Conservation (phyloP, 2,113 vertebrate species). For the Trochalopteron elliotii region DNA sequence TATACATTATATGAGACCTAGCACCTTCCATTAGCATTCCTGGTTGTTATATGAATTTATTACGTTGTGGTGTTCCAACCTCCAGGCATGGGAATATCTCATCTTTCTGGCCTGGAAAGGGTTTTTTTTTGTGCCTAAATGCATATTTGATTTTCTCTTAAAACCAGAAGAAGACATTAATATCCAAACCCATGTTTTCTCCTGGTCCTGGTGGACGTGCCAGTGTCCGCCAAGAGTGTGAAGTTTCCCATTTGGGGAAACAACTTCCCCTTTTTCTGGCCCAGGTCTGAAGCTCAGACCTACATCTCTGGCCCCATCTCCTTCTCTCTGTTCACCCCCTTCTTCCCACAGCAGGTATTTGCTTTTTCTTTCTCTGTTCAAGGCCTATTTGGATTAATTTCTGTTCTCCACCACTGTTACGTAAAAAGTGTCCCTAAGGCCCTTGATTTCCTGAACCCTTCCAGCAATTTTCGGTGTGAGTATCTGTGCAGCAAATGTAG, state of each 20-base stretch:
- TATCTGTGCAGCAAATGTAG: background rate
- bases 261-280: accelerated
- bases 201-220: background rate
- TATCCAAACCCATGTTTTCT: background rate
- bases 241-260: background rate
- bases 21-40: background rate
- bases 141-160: background rate
- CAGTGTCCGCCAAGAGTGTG: accelerated
- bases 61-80: background rate
- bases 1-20: background rate
- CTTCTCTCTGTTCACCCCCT: background rate
- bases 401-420: background rate
- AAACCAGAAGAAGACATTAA: background rate
- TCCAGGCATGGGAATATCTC: background rate
- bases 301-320: background rate
- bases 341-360: background rate
- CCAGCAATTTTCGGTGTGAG: background rate
- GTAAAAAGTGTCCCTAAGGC: background rate
- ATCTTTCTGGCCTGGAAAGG: background rate
- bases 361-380: background rate
- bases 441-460: background rate
- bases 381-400: background rate
- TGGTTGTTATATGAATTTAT: background rate
- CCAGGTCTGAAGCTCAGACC: no score
- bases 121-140: background rate